Evolutionary conservation across 2,113 vertebrate genomes (phyloP).

Genomic region (Bufo bufo): DNA sequence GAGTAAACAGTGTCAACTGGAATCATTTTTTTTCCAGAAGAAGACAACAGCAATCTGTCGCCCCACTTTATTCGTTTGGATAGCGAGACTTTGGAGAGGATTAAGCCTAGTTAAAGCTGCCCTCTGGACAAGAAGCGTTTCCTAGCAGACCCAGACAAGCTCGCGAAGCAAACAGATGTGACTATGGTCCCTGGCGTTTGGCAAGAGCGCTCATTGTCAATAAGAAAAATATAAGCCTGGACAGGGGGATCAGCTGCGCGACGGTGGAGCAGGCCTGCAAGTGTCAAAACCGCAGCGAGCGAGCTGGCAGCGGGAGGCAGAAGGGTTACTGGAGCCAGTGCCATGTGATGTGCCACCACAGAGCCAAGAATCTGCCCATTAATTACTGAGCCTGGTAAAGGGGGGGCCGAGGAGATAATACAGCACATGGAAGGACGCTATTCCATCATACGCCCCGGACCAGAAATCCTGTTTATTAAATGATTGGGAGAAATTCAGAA

Average conservation of each 20-base stretch:
- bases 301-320: constrained; percentile 62
- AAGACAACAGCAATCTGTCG: constrained; percentile 77
- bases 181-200: constrained; percentile 86
- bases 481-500: too few relatives aligned
- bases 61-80: constrained; percentile 70
- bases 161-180: constrained; percentile 83
- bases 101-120: constrained; percentile 75
- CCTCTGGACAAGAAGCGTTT: constrained; percentile 77
- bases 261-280: constrained; percentile 69
- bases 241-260: constrained; percentile 88
- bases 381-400: constrained; percentile 17
- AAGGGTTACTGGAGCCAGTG: constrained; percentile 67
- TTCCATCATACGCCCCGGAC: too few relatives aligned
- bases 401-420: neutral
- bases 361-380: constrained; percentile 58
- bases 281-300: constrained; percentile 71
- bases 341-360: constrained; percentile 63
- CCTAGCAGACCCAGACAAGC: constrained; percentile 73
- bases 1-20: constrained; percentile 76
- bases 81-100: constrained; percentile 71
- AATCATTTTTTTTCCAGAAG: constrained; percentile 70
- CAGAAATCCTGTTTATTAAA: too few relatives aligned
- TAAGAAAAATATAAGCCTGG: constrained; percentile 79
- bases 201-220: constrained; percentile 87
- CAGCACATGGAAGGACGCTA: too few relatives aligned